Base-by-base conservation (phyloP, 1,140 invertebrate species). In the Cotesia typhae region DNA sequence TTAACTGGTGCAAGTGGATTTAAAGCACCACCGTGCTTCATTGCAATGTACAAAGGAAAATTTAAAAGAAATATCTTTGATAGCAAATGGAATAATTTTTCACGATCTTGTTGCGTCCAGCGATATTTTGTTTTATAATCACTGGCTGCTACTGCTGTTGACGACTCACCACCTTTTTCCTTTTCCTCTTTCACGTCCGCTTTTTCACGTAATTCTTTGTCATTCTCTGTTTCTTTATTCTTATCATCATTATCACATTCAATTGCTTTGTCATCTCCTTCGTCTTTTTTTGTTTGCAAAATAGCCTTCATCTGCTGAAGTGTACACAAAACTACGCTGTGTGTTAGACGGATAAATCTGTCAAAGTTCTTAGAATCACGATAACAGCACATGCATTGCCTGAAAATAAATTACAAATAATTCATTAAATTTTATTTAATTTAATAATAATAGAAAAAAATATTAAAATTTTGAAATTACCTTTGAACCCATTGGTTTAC, bases 371-470 rank as follows among this genome's bases (percentile, higher is more conserved):
- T 95, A 67, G 91, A 89, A 87, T 96, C 95, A 74, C 95, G 91
- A 85, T 95, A 96, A 87, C 94, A 95, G 85, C 95, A 96, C 91
- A 96, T 95, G 82, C 95, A 97, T 88, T 96, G 95, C 80, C 94
- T 92, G 83, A 75, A 89, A 90, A 75, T 14, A 9, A 14, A 52
- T 52, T 51, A 38, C 20, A 6, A 6, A 0, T 6, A 60, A 68
- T 47, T 17, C 1, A 17, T 17, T 17, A 17, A 17, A 0, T 17
- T 17, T 17, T 17, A 55, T 37, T 60, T 57, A 28, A 17, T 38
- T 61, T 55, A 55, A 14, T 52, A 10, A 52, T 52, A 52, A 52
- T 52, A n/a, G 1, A 52, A 51, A 61, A 51, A 38, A 59, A 14
- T 3, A 20, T 35, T 37, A 9, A 12, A 59, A 60, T 59, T 17